A percentile compares a stretch with the other conserved stretches of the same genome.
Evolutionary conservation across 2,797 vertebrate genomes (phyloP).

Genomic region (Nyctalus aviator): DNA sequence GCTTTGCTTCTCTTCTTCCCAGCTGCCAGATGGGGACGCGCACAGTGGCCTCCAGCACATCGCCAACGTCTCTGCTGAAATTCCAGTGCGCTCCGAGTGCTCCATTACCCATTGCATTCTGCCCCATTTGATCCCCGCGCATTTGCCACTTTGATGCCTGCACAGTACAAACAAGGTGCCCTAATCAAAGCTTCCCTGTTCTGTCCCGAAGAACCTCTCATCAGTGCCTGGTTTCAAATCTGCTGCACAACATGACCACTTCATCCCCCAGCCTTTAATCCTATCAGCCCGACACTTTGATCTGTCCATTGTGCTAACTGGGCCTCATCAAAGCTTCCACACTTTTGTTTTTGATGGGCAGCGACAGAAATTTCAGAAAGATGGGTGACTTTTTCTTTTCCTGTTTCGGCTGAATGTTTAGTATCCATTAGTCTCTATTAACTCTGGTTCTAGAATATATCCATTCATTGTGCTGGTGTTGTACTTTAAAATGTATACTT

Average conservation of each 20-base stretch:
- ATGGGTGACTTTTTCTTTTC: not conserved
- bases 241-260: constrained; percentile 48
- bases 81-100: constrained; percentile 54
- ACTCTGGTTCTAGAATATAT: not conserved
- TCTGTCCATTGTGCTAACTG: constrained; percentile 45
- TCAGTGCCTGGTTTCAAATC: constrained; percentile 40
- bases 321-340: constrained; percentile 54
- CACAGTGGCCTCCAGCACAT: not conserved
- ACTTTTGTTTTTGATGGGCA: constrained; percentile 55
- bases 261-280: constrained; percentile 73
- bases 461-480: not conserved
- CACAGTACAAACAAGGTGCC: constrained; percentile 74
- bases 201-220: constrained; percentile 52
- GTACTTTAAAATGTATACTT: constrained; percentile 24
- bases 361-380: constrained; percentile 41
- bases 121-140: constrained; percentile 78
- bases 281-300: constrained; percentile 68
- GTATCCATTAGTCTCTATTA: not conserved
- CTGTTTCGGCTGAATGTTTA: not conserved
- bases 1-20: constrained; percentile 38
- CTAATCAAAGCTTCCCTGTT: constrained; percentile 75
- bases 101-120: constrained; percentile 81
- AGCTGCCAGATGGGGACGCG: constrained; percentile 73
- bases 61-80: constrained; percentile 58
- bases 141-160: constrained; percentile 80